A percentile compares a stretch with the other conserved stretches of the same genome.
These are phyloP conservation scores for Athene cunicularia DNA, from an alignment of 2,113 vertebrate genomes.

Conservation along the genomic window DNA sequence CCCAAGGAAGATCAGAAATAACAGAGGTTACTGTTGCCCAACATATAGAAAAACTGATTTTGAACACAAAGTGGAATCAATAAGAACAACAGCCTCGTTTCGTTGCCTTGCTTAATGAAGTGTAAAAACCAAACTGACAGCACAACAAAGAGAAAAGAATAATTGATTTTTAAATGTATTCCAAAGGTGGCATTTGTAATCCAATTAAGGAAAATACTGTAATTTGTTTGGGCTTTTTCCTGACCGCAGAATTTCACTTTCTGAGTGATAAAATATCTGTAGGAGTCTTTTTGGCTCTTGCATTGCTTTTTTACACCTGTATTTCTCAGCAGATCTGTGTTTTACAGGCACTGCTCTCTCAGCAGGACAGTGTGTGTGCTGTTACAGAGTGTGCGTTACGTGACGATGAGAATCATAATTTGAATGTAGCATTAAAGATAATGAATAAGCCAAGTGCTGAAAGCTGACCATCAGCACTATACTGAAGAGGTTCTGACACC, in stretches of 20 bases:
- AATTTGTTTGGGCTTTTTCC: not conserved
- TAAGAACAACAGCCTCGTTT: not conserved
- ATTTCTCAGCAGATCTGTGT: not conserved
- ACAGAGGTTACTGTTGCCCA: not conserved
- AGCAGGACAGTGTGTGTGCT: not conserved
- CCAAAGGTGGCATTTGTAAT: constrained; percentile 19
- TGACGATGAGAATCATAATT: not conserved
- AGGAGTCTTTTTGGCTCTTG: not conserved
- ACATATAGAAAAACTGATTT: not conserved
- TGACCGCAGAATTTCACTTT: not conserved
- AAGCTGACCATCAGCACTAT: not conserved
- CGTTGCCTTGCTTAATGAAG: not conserved
- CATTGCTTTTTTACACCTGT: not conserved
- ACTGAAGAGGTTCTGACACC: not conserved
- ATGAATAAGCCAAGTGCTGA: not conserved
- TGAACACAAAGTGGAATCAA: not conserved
- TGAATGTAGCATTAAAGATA: not conserved
- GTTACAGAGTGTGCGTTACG: not conserved
- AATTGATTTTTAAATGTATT: constrained; percentile 18
- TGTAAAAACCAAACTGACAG: constrained; percentile 32
- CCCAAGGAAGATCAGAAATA: not conserved
- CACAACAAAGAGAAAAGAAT: constrained; percentile 18
- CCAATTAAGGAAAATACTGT: not conserved
- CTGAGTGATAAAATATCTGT: not conserved
- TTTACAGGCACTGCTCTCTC: not conserved